These are phyloP conservation scores for Drosophila vallismaia DNA, from an alignment of 2,888 invertebrate species.

Conservation along the genomic window DNA sequence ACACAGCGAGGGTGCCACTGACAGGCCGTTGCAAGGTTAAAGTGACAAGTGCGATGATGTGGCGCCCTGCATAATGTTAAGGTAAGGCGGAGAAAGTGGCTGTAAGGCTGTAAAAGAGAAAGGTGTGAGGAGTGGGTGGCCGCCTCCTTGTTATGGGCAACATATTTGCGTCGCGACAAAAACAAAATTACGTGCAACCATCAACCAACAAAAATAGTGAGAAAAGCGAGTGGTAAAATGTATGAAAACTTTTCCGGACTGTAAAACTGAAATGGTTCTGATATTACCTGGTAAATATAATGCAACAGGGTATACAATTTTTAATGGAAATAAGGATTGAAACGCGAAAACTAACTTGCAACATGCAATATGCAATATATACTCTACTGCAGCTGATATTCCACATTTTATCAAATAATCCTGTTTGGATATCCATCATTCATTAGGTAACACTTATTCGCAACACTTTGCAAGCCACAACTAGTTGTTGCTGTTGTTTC, in stretches of 20 bases:
- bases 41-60: slow-evolving; percentile 77
- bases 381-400: no score
- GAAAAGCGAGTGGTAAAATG: slow-evolving; percentile 36
- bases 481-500: slow-evolving; percentile 1
- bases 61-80: slow-evolving; percentile 74
- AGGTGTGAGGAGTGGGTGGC: neutral
- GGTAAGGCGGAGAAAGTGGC: slow-evolving; percentile 51
- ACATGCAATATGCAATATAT: neutral
- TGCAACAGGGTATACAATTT: neutral
- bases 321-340: no score
- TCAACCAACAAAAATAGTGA: slow-evolving; percentile 14
- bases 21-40: slow-evolving; percentile 79
- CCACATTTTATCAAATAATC: no score
- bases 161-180: slow-evolving; percentile 79
- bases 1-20: slow-evolving; percentile 45
- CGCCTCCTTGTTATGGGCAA: slow-evolving; percentile 54
- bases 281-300: slow-evolving; percentile 12
- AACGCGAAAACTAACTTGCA: neutral
- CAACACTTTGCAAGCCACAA: no score
- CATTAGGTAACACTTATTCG: neutral
- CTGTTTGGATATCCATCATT: neutral
- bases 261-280: slow-evolving; percentile 45
- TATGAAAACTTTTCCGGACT: slow-evolving; percentile 71
- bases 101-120: neutral
- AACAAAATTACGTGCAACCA: slow-evolving; percentile 74